phyloP scores from a whole-genome alignment of 1,140 invertebrate genomes.

The Drosophila trapezifrons region DNA sequence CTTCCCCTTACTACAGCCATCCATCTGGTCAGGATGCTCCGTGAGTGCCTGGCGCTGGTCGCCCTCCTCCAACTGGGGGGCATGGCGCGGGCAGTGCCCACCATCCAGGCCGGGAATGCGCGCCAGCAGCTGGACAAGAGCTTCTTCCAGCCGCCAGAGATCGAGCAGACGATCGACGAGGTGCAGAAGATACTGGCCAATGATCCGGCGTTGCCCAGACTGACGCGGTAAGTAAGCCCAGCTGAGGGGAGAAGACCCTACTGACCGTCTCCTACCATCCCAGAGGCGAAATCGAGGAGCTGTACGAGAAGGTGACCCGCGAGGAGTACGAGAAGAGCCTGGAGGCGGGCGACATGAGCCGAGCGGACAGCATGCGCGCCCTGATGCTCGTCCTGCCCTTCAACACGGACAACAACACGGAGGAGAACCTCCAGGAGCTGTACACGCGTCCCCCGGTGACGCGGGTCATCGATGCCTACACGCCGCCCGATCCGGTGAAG shows the following conservation, averaged over 20 bases:
- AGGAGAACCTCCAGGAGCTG: constrained; percentile 83
- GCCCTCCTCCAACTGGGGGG: constrained; percentile 27
- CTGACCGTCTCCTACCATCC: neutral
- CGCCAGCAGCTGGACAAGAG: constrained; percentile 76
- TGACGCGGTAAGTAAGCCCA: constrained; percentile 78
- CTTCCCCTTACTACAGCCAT: neutral
- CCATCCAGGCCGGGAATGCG: constrained; percentile 45
- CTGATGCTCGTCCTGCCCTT: constrained; percentile 86
- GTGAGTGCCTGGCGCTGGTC: constrained; percentile 36
- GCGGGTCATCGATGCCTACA: constrained; percentile 75
- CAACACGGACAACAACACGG: constrained; percentile 84
- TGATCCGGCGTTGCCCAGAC: constrained; percentile 85
- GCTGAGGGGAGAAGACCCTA: too few species aligned
- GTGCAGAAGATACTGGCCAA: constrained; percentile 85
- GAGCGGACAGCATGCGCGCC: constrained; percentile 85
- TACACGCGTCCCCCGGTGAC: constrained; percentile 80
- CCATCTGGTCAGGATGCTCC: constrained; percentile 13
- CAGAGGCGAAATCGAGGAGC: constrained; percentile 85
- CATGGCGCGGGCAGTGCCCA: constrained; percentile 49
- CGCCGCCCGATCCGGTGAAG: constrained; percentile 73
- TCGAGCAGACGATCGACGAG: constrained; percentile 86
- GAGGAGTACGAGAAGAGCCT: constrained; percentile 83
- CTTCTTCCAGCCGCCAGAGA: constrained; percentile 71
- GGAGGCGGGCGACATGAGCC: constrained; percentile 82
- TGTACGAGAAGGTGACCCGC: constrained; percentile 86